These are phyloP conservation scores for Papio anubis DNA, from an alignment of 2,113 vertebrate genomes.

Conservation along the genomic window DNA sequence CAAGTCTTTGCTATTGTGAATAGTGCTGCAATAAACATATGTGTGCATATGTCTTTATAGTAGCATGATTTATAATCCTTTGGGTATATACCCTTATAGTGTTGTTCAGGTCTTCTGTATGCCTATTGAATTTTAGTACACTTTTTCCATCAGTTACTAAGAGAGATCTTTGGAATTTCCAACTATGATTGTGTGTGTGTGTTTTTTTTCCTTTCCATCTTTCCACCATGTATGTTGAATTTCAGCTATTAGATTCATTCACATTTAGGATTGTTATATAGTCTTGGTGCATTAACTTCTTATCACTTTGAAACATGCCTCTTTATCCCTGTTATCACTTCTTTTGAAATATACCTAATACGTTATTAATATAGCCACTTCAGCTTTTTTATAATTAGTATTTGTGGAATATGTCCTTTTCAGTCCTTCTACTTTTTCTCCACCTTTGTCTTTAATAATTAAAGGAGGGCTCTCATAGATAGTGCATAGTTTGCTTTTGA, in stretches of 20 bases:
- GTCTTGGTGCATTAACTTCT: not conserved
- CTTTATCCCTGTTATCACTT: constrained; percentile 23
- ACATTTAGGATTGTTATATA: not conserved
- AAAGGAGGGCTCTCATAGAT: not conserved
- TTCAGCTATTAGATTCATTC: not conserved
- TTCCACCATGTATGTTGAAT: not conserved
- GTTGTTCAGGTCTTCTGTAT: not conserved
- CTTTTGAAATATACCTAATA: not conserved
- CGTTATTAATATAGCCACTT: not conserved
- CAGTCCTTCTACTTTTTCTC: not conserved
- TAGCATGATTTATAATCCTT: too few species aligned
- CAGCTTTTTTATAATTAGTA: not conserved
- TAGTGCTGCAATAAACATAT: too few species aligned
- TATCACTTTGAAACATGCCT: not conserved
- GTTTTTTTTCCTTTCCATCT: not conserved
- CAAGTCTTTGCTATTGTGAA: too few species aligned
- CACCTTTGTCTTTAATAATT: constrained; percentile 22
- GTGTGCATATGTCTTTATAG: too few species aligned
- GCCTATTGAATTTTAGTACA: not conserved
- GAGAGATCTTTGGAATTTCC: not conserved
- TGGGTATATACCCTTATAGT: not conserved
- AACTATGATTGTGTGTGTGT: not conserved
- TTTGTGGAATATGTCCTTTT: not conserved
- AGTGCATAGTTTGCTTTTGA: not conserved
- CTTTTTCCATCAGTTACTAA: not conserved